Base-by-base conservation (phyloP, 2,113 vertebrate species). In the Podocnemis expansa region DNA sequence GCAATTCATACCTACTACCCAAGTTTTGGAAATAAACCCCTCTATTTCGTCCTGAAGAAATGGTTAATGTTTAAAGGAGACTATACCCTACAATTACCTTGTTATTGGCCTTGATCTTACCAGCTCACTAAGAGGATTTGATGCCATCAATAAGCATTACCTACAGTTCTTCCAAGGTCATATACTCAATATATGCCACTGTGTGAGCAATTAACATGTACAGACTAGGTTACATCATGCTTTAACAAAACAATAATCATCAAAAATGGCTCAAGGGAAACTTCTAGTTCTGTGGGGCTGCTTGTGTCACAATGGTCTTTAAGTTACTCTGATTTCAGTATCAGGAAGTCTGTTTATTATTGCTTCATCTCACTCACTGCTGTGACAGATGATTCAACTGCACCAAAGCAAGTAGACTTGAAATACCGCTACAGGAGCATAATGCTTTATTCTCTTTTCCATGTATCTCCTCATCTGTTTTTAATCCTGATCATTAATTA, bases 291-390 rank as follows among this genome's bases (percentile, higher is more conserved):
- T 78, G 87, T 78, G 24, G 10, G 67, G 52, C 38, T 14, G 29
- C 81, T 90, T 60, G 80, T 87, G 43, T 89, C 63, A 67, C n/a
- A 89, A 55, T 41, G 58, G 43, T 86, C 89, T 92, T 90, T 70
- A 89, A 1, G 0, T 85, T 60, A 85, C 19, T 89, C 78, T 27
- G 12, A 94, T 27, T 89, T 47, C 56, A 0, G 0, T 82, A 34
- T 4, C 41, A 73, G 11, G 14, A 73, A 73, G 67, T 12, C 38
- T 22, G 38, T 22, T 25, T 75, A 38, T 43, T 43, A 29, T 56
- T 41, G 91, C 76, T 54, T 55, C 38, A 17, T 8, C 27, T n/a
- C 5, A 56, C 63, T 89, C 43, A 67, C 38, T 73, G 27, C 5
- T 78, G 27, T 45, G 78, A 45, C 38, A 88, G 78, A 78, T 78